Conservation (phyloP, 2,113 vertebrate species). For the Carassius carassius region DNA sequence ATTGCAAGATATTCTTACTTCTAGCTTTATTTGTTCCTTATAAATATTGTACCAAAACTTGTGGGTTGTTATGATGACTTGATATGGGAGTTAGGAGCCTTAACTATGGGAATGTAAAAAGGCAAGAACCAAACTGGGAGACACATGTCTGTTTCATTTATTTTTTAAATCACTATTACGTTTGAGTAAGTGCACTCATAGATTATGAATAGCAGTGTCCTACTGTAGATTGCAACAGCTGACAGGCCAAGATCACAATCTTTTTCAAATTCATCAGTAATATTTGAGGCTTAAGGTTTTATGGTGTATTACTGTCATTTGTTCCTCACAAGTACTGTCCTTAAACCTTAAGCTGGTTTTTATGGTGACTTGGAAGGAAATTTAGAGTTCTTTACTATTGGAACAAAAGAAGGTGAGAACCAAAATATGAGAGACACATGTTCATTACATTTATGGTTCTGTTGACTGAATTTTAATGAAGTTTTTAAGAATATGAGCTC, state of each 20-base stretch:
- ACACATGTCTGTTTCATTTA: background rate
- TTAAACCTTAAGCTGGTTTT: background rate
- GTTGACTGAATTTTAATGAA: constrained; percentile 7
- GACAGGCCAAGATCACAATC: constrained; percentile 31
- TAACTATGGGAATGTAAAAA: constrained; percentile 68
- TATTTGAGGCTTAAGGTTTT: constrained; percentile 46
- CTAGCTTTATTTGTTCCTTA: constrained; percentile 48
- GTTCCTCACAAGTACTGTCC: background rate
- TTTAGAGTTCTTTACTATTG: background rate
- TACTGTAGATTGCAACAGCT: background rate
- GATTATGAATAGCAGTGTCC: constrained; percentile 27
- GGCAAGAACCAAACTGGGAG: background rate
- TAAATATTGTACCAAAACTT: constrained; percentile 34
- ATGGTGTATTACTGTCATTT: background rate
- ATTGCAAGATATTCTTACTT: constrained; percentile 32
- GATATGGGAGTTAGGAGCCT: constrained; percentile 59
- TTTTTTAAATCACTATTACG: background rate
- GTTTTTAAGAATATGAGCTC: background rate
- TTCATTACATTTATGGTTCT: constrained; percentile 2
- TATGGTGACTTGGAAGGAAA: background rate
- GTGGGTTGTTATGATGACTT: constrained; percentile 72
- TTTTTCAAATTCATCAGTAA: constrained; percentile 38
- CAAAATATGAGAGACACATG: constrained; percentile 64
- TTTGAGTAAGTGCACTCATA: background rate
- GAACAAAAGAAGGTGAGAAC: constrained; percentile 55